Evolutionary conservation across 2,113 vertebrate genomes (phyloP).

Genomic region (Phrynocephalus versicolor): DNA sequence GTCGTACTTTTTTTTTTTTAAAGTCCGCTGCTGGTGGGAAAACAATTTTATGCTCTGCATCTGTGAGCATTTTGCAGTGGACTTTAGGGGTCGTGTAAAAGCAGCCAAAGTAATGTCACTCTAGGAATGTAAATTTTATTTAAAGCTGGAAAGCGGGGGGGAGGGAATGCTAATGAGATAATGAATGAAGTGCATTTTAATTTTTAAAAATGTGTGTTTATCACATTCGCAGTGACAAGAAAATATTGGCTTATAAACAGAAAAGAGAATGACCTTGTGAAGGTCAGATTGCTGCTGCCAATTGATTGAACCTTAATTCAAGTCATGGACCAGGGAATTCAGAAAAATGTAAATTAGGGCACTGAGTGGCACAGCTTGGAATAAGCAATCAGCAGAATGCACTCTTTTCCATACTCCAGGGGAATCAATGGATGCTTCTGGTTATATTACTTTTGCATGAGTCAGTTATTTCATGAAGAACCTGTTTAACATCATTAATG

Average conservation of each 20-base stretch:
- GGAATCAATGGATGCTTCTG: neutral
- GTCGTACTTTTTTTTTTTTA: too few relatives aligned
- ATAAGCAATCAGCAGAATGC: slow-evolving; percentile 9
- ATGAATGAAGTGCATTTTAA: neutral
- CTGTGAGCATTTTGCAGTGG: too few relatives aligned
- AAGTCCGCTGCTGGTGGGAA: too few relatives aligned
- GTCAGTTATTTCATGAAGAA: neutral
- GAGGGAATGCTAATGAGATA: neutral
- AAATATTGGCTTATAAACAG: slow-evolving; percentile 26
- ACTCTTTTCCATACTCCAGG: neutral
- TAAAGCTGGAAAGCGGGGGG: neutral
- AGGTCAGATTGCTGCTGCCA: slow-evolving; percentile 12
- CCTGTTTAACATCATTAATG: neutral
- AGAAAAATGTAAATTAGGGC: slow-evolving; percentile 23
- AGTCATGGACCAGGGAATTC: slow-evolving; percentile 24
- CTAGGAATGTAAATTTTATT: neutral
- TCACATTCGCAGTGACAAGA: neutral
- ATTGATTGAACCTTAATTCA: slow-evolving; percentile 25
- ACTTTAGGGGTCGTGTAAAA: too few relatives aligned
- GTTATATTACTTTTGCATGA: neutral
- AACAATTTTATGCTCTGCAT: too few relatives aligned
- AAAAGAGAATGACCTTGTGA: slow-evolving; percentile 30
- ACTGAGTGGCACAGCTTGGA: slow-evolving; percentile 4
- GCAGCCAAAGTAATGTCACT: neutral
- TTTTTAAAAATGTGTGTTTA: slow-evolving; percentile 10